Base-by-base conservation (phyloP, 2,797 vertebrate genomes). In the Karalla daura region DNA sequence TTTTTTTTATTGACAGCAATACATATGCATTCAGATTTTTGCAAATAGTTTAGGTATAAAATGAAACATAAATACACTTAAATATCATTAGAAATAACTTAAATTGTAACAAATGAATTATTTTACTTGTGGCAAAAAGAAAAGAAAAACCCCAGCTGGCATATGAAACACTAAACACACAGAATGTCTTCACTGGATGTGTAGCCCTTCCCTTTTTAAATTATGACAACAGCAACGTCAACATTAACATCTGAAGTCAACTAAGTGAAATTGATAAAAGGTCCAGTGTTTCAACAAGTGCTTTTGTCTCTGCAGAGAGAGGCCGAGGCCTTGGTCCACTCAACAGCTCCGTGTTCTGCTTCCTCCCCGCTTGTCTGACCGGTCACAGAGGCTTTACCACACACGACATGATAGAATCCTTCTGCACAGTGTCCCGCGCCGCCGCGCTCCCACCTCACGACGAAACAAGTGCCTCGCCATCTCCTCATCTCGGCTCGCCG, bases 41-140 rank as follows among this genome's bases (percentile, higher is more conserved):
- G 74, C 76, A 84, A 81, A 87, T 72, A 79, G 66, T 81, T 80
- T 70, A 63, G 81, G 85, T 87, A 88, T 72, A 78, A 84, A 86
- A 71, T 11, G 12, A 63, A 86, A 94, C 91, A 94, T 94, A 94
- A 95, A 95, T 94, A 94, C 83, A 89, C 70, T 93, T 92, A 92
- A 93, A 91, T 93, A 94, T 88, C 75, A 80, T 90, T 87, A 80
- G 81, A 88, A 94, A 94, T 94, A 94, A 94, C 88, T 94, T 94
- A 93, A 89, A 87, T 86, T 73, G 89, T 89, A 89, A 92, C 87
- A 93, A 91, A 88, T 80, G 61, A 90, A 93, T 87, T 78, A 86
- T 88, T 89, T 79, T 51, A 83, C 65, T 85, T 81, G 78, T 69
- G 59, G 72, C 66, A 88, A 84, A 86, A 86, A n/a, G n/a, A n/a